phyloP scores from a whole-genome alignment of 2,113 vertebrate genomes.

The Rhinolophus ferrumequinum region DNA sequence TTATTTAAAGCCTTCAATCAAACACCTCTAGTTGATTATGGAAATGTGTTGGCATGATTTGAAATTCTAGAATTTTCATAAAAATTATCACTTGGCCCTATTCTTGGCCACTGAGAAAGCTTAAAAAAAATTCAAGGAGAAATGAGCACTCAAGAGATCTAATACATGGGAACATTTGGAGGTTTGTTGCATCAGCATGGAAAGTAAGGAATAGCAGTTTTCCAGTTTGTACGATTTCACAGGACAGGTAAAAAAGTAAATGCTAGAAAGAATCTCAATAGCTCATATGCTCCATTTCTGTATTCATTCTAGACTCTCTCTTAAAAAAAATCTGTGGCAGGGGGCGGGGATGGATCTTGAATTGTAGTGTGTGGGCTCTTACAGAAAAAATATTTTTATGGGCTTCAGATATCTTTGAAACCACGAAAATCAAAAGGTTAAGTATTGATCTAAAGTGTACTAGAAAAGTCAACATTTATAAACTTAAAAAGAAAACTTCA shows the following conservation, averaged over 20 bases:
- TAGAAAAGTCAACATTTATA: neutral
- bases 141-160: neutral
- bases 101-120: neutral
- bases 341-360: neutral
- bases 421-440: slow-evolving; percentile 11
- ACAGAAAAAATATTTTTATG: neutral
- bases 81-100: neutral
- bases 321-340: neutral
- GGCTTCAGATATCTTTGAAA: neutral
- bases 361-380: neutral
- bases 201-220: neutral
- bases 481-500: neutral
- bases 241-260: neutral
- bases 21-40: neutral
- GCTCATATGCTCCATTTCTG: neutral
- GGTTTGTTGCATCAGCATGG: neutral
- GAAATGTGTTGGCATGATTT: neutral
- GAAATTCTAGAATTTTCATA: neutral
- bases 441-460: neutral
- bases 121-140: neutral
- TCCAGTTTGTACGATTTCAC: neutral
- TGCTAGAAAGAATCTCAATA: neutral
- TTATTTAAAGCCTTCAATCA: slow-evolving; percentile 38
- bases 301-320: neutral
- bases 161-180: neutral